Base-by-base conservation (phyloP, 2,888 invertebrate species). In the Ennomos erosarius region DNA sequence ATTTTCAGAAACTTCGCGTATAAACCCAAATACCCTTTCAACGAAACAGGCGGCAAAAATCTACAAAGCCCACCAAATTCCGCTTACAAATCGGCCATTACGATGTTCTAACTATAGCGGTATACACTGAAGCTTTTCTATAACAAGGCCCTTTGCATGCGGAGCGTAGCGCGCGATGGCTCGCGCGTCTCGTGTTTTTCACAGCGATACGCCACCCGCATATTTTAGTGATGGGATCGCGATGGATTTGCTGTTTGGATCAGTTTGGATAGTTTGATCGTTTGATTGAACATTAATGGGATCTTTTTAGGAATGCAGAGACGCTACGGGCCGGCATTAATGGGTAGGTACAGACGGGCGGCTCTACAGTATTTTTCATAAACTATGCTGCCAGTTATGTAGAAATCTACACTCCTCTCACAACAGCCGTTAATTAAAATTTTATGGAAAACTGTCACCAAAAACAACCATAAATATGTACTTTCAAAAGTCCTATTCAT, bases 171-270 rank as follows among this genome's bases (percentile, higher is more conserved):
- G 59, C 62, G 62, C 61, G 53, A 67, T 61, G 68, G 67, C 62
- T 71, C 69, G 68, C 74, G 73, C 70, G 64, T 63, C 74, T 63
- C 64, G 68, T 71, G 71, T 75, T 76, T 74, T 76, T 79, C 74
- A 74, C 69, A 65, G 56, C 53, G 67, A 54, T 10, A 79, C 78
- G 79, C 73, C 71, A 45, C 47, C 55, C 65, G 78, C 71, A 78
- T 80, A 76, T 73, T 74, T 75, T 68, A 76, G 13, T 50, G 54
- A 50, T 34, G 49, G 51, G 51, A 36, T 43, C 9, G 8, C 13
- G 46, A 50, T 52, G 44, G 34, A 12, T 55, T 49, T 45, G 49
- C 39, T 40, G 36, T 53, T 26, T 5, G 26, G 26, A 26, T 26
- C 26, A 26, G 48, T 55, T 50, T 45, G 40, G 51, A 51, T 58